Evolutionary conservation across 1,140 invertebrate species (phyloP).

Genomic region (Mactra quadrangularis): DNA sequence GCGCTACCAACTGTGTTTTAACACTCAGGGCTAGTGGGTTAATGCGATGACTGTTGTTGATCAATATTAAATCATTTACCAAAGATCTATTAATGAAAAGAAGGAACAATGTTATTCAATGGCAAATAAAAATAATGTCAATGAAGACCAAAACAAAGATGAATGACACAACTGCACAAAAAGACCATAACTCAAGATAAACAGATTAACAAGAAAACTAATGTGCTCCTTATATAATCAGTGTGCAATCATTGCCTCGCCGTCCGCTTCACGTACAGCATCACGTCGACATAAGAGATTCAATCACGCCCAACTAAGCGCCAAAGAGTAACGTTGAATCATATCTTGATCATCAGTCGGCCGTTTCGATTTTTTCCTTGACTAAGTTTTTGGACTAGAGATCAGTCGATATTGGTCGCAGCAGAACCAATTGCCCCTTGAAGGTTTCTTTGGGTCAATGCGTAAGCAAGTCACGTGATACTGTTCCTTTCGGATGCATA

Average conservation of each 20-base stretch:
- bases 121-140: too few relatives aligned
- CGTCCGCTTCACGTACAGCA: conserved; percentile 65
- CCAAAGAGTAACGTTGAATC: conserved; percentile 42
- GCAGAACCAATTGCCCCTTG: conserved; percentile 41
- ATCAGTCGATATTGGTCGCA: conserved; percentile 15
- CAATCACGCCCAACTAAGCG: conserved; percentile 61
- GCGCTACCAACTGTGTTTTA: too few relatives aligned
- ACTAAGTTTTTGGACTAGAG: not conserved
- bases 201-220: too few relatives aligned
- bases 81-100: too few relatives aligned
- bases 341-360: conserved; percentile 12
- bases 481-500: conserved; percentile 34
- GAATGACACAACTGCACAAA: too few relatives aligned
- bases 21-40: too few relatives aligned
- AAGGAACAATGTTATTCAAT: too few relatives aligned
- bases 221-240: too few relatives aligned
- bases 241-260: conserved; percentile 60
- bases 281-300: conserved; percentile 64
- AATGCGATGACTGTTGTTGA: too few relatives aligned
- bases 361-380: not conserved
- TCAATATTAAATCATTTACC: too few relatives aligned
- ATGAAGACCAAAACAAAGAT: too few relatives aligned
- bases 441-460: not conserved
- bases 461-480: conserved; percentile 29
- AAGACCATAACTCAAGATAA: too few relatives aligned